Evolutionary conservation across 2,888 invertebrate species (phyloP), one percentile per base, ranked within the genome.

Genomic region (Leucoma salicis): DNA sequence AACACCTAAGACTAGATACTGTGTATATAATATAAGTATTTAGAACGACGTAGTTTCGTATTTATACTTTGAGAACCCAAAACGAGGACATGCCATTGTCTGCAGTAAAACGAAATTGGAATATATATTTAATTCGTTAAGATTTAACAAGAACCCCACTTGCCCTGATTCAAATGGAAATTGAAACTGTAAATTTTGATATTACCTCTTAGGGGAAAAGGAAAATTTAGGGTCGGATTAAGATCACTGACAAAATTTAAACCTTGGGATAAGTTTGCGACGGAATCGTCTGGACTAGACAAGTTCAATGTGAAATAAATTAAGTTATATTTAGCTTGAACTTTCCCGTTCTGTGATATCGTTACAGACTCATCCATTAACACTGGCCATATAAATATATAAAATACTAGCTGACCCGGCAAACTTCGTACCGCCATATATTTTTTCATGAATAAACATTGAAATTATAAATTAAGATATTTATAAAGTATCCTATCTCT

Each of bases 121-220:
- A 58, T 53, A 50, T 58, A 49, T 41, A 46, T 56, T 57, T 70
- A 68, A 70, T 66, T 61, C 58, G 42, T 50, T 45, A 33, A 49
- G 40, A 42, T 36, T 47, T 57, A 53, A 57, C 46, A 46, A 38
- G 34, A 21, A 12, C 11, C 31, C 35, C 38, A 28, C 43, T 49
- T 37, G 57, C 48, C 42, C 38, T 46, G 39, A 44, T 42, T 48
- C 32, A 37, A 40, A 47, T 36, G 36, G 52, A 51, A 63, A 64
- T 65, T 64, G 62, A 59, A 54, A 58, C 56, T 48, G 59, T 53
- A 58, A 61, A 61, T 59, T 55, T 49, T 36, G 39, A 45, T 47
- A 46, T 42, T 51, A 38, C 21, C 29, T 33, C 51, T 51, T 46
- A 36, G 44, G 47, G 44, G 52, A 53, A 57, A 58, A 45, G 29